Conservation (phyloP, 2,113 vertebrate species). For the Prionailurus bengalensis region DNA sequence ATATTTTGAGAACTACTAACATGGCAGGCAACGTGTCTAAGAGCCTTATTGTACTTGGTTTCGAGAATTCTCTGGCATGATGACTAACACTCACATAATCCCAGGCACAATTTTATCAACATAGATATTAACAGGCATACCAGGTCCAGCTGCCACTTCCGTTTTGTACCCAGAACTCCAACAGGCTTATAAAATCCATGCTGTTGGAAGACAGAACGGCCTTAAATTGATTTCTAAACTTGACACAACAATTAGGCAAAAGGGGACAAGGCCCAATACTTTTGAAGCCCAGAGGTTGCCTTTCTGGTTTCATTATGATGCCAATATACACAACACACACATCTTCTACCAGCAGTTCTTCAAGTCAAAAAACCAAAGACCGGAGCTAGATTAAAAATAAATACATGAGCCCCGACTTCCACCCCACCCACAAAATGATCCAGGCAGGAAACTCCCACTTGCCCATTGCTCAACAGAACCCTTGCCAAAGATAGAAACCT, state of each 20-base stretch:
- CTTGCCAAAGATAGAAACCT: constrained; percentile 52
- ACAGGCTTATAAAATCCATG: background rate
- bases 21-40: background rate
- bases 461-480: constrained; percentile 56
- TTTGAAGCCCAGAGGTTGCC: background rate
- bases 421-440: constrained; percentile 68
- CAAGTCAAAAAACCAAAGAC: background rate
- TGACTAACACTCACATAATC: constrained; percentile 3
- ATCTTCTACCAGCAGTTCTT: background rate
- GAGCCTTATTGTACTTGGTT: background rate
- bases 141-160: background rate
- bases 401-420: constrained; percentile 39
- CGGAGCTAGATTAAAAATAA: constrained; percentile 39
- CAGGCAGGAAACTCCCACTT: constrained; percentile 53
- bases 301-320: constrained; percentile 39
- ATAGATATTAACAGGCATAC: background rate
- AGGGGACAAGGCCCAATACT: background rate
- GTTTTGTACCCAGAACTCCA: background rate
- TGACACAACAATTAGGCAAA: constrained; percentile 39
- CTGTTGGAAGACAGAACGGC: background rate
- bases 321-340: background rate
- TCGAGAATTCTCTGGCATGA: background rate
- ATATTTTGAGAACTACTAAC: background rate
- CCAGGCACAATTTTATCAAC: constrained; percentile 9
- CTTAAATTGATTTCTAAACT: constrained; percentile 37